Conservation (phyloP, 1,140 invertebrate species). For the Drosophila biarmipes region DNA sequence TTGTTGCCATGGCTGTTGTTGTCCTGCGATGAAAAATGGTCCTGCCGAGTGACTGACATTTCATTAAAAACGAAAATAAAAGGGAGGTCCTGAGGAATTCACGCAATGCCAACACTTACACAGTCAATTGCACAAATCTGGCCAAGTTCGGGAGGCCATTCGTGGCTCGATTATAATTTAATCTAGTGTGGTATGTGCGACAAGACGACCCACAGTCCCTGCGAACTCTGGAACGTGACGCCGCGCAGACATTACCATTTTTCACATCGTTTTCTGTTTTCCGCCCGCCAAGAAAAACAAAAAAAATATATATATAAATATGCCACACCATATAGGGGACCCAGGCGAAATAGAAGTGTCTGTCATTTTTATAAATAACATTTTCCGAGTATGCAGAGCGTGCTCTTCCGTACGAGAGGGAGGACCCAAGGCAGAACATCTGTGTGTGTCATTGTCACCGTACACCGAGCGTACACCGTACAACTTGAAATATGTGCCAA, state of each 20-base stretch:
- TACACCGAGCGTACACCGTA: conserved; percentile 5
- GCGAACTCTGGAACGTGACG: conserved; percentile 65
- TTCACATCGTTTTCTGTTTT: conserved; percentile 60
- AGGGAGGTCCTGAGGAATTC: conserved; percentile 6
- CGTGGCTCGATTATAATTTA: conserved; percentile 79
- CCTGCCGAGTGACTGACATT: conserved; percentile 65
- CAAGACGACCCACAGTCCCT: conserved; percentile 46
- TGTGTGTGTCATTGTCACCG: conserved; percentile 71
- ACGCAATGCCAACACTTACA: conserved; percentile 61
- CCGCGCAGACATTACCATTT: conserved; percentile 69
- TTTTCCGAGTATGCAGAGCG: conserved; percentile 44
- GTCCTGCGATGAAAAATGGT: conserved; percentile 68
- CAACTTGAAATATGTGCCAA: conserved; percentile 78
- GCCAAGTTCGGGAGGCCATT: conserved; percentile 41
- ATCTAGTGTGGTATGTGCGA: conserved; percentile 80
- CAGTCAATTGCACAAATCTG: conserved; percentile 78
- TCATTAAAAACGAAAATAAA: conserved; percentile 60
- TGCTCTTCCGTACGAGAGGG: not conserved
- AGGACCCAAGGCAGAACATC: conserved; percentile 10
- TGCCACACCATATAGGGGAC: conserved; percentile 9
- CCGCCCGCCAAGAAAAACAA: conserved; percentile 35
- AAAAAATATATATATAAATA: not conserved
- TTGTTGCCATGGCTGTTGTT: conserved; percentile 35
- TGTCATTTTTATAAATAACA: conserved; percentile 82
- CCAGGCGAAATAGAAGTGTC: conserved; percentile 75